A percentile compares a stretch with the other conserved stretches of the same genome.
phyloP scores from a whole-genome alignment of 2,888 invertebrate species.

The Diadromus collaris region DNA sequence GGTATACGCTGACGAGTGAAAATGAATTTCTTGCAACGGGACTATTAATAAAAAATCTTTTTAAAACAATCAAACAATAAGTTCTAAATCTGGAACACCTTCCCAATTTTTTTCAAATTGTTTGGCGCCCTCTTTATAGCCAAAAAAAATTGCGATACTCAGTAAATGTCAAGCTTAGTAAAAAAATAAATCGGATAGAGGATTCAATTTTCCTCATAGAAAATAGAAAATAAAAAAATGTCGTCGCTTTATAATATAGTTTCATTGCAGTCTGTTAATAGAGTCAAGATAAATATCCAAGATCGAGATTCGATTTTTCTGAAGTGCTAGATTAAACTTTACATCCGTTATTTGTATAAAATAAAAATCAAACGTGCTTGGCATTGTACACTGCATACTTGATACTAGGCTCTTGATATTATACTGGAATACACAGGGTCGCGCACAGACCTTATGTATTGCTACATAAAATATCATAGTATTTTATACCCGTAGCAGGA shows the following conservation, averaged over 20 bases:
- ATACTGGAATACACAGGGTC: background rate
- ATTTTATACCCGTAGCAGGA: constrained; percentile 14
- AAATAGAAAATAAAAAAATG: background rate
- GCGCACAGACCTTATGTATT: background rate
- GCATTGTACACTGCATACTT: background rate
- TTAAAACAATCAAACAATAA: no score
- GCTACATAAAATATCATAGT: constrained; percentile 8
- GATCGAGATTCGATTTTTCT: background rate
- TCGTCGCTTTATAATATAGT: no score
- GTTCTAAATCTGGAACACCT: background rate
- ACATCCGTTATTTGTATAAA: background rate
- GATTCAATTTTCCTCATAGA: background rate
- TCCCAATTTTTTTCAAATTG: background rate
- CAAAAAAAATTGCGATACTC: background rate
- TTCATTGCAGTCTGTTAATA: background rate
- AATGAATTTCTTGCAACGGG: no score
- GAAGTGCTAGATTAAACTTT: background rate
- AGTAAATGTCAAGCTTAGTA: background rate
- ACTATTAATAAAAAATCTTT: no score
- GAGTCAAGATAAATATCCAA: background rate
- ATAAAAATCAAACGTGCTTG: background rate
- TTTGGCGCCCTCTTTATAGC: background rate
- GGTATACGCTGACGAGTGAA: no score
- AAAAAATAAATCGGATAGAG: no score
- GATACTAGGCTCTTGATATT: background rate